A percentile compares a stretch with the other conserved stretches of the same genome.
Evolutionary conservation across 2,797 vertebrate species (phyloP).

Genomic region (Periparus ater): DNA sequence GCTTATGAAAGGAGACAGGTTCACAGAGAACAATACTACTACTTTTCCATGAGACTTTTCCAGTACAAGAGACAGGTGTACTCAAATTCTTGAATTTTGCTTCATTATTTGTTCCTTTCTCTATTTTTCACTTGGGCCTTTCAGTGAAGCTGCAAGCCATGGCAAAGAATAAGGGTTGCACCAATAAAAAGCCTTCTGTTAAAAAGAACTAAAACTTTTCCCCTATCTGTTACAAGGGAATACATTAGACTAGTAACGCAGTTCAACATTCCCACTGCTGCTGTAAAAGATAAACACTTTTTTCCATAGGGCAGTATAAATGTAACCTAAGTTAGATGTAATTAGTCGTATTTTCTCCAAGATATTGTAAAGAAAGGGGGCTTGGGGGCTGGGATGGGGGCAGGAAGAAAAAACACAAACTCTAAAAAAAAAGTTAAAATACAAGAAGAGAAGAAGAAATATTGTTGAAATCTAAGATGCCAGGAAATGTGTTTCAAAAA

Average conservation of each 20-base stretch:
- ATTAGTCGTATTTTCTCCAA: not conserved
- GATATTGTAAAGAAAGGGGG: not conserved
- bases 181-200: slow-evolving; percentile 29
- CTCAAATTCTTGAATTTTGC: not conserved
- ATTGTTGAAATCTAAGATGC: not conserved
- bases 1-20: not conserved
- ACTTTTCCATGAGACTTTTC: not conserved
- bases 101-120: not conserved
- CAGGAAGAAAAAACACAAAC: not conserved
- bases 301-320: not conserved
- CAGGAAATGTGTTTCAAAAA: slow-evolving; percentile 46
- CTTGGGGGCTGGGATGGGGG: no score
- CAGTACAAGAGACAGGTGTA: not conserved
- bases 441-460: not conserved
- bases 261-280: not conserved
- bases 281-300: not conserved
- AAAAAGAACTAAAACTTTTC: not conserved
- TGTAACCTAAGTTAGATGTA: not conserved
- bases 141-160: not conserved
- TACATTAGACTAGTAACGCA: not conserved
- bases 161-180: not conserved
- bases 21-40: not conserved
- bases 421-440: not conserved
- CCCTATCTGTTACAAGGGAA: slow-evolving; percentile 7
- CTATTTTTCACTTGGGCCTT: not conserved